Evolutionary conservation across 2,797 vertebrate species (phyloP).

Genomic region (Catostomus latipinnis): DNA sequence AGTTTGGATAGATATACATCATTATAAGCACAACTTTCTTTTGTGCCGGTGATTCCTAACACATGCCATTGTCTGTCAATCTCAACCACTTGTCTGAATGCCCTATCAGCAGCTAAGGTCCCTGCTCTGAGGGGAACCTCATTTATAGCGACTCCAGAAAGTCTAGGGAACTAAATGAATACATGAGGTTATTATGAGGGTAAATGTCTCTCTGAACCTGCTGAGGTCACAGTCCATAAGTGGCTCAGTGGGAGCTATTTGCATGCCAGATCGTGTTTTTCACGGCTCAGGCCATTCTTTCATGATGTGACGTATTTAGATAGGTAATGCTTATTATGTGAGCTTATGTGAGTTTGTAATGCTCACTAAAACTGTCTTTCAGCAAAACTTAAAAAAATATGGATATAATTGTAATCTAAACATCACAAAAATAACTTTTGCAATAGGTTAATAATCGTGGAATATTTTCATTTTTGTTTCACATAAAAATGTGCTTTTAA

Average conservation of each 20-base stretch:
- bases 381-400: background rate
- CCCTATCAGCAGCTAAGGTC: background rate
- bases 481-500: no score
- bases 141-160: slow-evolving; percentile 42
- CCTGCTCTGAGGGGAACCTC: background rate
- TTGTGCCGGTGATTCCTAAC: background rate
- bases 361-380: background rate
- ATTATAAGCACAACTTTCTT: background rate
- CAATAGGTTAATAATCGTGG: no score
- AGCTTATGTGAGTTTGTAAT: no score
- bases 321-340: no score
- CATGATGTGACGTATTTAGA: background rate
- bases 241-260: slow-evolving; percentile 10
- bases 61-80: background rate
- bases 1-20: background rate
- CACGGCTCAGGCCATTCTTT: background rate
- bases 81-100: background rate
- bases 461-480: no score
- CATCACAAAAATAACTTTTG: no score
- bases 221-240: slow-evolving; percentile 16
- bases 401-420: no score
- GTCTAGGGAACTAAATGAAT: slow-evolving; percentile 40
- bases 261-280: slow-evolving; percentile 5
- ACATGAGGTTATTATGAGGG: slow-evolving; percentile 27
- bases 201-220: slow-evolving; percentile 31